Conservation (phyloP, 2,113 vertebrate species). For the Orientallactaga bullata region DNA sequence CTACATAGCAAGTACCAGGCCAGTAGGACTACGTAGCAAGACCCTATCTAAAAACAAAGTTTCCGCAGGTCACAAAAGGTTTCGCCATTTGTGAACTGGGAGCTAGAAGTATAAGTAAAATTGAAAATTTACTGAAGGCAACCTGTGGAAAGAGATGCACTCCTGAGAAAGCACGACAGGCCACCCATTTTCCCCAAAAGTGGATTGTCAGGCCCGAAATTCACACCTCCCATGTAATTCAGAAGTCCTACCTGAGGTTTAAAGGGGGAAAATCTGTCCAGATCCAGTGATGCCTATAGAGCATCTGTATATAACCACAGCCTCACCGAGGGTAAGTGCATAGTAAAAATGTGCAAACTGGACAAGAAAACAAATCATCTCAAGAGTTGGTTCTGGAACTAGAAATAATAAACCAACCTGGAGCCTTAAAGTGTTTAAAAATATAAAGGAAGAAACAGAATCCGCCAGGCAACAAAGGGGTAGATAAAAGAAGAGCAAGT, state of each 20-base stretch:
- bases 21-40: neutral
- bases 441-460: constrained; percentile 26
- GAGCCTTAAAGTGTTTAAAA: neutral
- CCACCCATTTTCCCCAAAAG: neutral
- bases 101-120: neutral
- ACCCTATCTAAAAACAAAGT: neutral
- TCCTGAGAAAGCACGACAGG: neutral
- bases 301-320: neutral
- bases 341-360: neutral
- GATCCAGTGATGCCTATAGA: too few species aligned
- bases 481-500: neutral
- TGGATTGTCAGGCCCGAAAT: neutral
- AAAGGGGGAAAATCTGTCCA: neutral
- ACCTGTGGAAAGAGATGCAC: neutral
- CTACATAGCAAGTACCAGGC: neutral
- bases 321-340: neutral
- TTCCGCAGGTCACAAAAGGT: neutral
- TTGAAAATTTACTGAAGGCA: neutral
- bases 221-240: neutral
- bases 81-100: neutral
- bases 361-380: neutral
- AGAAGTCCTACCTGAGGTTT: neutral
- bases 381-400: neutral
- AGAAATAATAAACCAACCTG: neutral
- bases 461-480: neutral